Conservation (phyloP, 2,888 invertebrate species). For the Teleiodes luculella region DNA sequence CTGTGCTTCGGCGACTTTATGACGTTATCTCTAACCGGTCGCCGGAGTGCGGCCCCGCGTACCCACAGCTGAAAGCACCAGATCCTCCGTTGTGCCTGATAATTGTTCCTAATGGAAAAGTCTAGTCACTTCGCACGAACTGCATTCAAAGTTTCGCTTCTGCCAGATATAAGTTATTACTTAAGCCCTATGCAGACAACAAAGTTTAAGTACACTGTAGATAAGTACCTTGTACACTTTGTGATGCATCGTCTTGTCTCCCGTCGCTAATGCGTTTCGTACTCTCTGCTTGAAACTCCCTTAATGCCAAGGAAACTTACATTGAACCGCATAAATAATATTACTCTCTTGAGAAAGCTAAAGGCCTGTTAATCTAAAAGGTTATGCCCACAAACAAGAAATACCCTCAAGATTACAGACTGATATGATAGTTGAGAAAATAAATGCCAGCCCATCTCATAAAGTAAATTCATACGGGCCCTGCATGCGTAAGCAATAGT, state of each 20-base stretch:
- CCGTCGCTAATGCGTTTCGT: constrained; percentile 4
- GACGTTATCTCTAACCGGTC: constrained; percentile 78
- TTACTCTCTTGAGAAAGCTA: background rate
- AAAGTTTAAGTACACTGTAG: constrained; percentile 13
- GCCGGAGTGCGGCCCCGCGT: constrained; percentile 30
- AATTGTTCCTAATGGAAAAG: constrained; percentile 78
- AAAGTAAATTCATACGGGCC: constrained; percentile 50
- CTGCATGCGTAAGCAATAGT: constrained; percentile 52
- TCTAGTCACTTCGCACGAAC: constrained; percentile 72
- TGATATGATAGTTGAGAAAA: constrained; percentile 15
- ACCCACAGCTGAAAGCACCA: constrained; percentile 52
- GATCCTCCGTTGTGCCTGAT: constrained; percentile 72
- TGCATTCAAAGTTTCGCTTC: constrained; percentile 73
- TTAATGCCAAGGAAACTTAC: background rate
- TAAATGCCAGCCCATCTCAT: constrained; percentile 8
- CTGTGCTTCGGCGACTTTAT: constrained; percentile 73
- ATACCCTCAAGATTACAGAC: constrained; percentile 5
- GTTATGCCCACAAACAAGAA: constrained; percentile 3
- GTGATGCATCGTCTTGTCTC: constrained; percentile 10
- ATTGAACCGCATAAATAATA: constrained; percentile 1
- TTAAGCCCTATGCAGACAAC: constrained; percentile 57
- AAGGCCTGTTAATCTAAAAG: constrained; percentile 4
- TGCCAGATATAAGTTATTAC: constrained; percentile 69
- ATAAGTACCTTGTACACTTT: constrained; percentile 12
- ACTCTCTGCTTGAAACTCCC: constrained; percentile 1